Base-by-base conservation (phyloP, 2,113 vertebrate genomes). In the Copsychus sechellarum region DNA sequence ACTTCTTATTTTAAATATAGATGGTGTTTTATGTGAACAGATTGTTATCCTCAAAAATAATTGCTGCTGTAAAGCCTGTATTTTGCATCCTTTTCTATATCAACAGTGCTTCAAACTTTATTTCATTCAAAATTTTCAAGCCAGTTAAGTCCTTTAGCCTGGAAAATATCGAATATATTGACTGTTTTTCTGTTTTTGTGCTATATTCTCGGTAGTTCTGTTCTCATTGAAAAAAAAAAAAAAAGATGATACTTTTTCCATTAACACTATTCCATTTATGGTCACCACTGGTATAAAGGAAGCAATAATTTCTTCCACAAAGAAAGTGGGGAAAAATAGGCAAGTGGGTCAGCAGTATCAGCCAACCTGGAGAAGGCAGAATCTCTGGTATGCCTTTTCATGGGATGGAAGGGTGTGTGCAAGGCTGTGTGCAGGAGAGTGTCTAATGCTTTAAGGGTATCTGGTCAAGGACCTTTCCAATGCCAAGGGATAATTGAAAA, bases 11-110 rank as follows among this genome's bases (percentile, higher is more conserved):
- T 96, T 93, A 95, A 94, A 93, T 94, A 93, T 96, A 94, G 94
- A 94, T 90, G 82, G 86, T 86, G 80, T 83, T 95, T 94, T 88
- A 90, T 96, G 76, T 88, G 94, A 96, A 90, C 88, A 96, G 95
- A 96, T 95, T 97, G 96, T 96, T 96, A 93, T 97, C 88, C 86
- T 90, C 94, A 92, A 86, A 96, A 96, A 94, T 96, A 92, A 96
- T 96, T 96, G 91, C 94, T 88, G 90, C 62, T 77, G 72, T 88
- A 95, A 93, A 92, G 54, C 50, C 79, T 62, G 21, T 40, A 56
- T 88, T 96, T 92, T 94, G 42, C 51, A 58, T 95, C 64, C 33
- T 92, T 88, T 60, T 81, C 82, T 92, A 18, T 86, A 74, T 81
- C 82, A 93, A 93, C 80, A 43, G 38, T 62, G 60, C 67, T 88